Evolutionary conservation across 2,888 invertebrate species (phyloP), one percentile per base, ranked within the genome.

Genomic region (Morpho deidamia): DNA sequence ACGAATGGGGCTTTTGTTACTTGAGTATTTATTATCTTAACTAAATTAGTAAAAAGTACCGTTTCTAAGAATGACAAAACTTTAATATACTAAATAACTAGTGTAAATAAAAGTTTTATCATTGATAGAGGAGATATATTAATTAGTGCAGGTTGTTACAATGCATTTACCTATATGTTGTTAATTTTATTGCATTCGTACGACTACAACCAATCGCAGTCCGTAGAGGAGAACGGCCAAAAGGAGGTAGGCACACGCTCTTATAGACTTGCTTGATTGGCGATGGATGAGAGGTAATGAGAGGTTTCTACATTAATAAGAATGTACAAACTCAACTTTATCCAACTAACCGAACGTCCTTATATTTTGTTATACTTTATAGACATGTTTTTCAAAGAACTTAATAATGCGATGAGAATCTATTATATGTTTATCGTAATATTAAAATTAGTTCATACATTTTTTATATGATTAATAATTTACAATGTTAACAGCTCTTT

Each of bases 161-260:
- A 82, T 83, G 87, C 87, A 88, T 88, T 88, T 86, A 89, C 81
- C 85, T 89, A 84, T 83, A 82, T 86, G 79, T 85, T 88, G 79
- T 85, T 86, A 85, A 87, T 89, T 88, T 89, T 87, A 89, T 89
- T 89, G 89, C 89, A 89, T 89, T 89, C 89, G 81, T 89, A 81
- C 89, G 86, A 81, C 89, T 78, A 88, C 88, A 86, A 88, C 88
- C 87, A 88, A 88, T 83, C 86, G 89, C 89, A 89, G 89, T 85
- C 89, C 77, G 86, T 89, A 84, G 89, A 88, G 87, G 89, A 89
- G 82, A 87, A 89, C 83, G 89, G 88, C 81, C 88, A 83, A 68
- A 88, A 77, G 79, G 89, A 89, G 89, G 89, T 89, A 89, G 88
- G 89, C 84, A 70, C 72, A 77, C 74, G 76, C 76, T 83, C 80